Percentiles rank a stretch among this genome's conserved stretches.
phyloP scores from a whole-genome alignment of 2,113 vertebrate species.

The Laticauda colubrina region DNA sequence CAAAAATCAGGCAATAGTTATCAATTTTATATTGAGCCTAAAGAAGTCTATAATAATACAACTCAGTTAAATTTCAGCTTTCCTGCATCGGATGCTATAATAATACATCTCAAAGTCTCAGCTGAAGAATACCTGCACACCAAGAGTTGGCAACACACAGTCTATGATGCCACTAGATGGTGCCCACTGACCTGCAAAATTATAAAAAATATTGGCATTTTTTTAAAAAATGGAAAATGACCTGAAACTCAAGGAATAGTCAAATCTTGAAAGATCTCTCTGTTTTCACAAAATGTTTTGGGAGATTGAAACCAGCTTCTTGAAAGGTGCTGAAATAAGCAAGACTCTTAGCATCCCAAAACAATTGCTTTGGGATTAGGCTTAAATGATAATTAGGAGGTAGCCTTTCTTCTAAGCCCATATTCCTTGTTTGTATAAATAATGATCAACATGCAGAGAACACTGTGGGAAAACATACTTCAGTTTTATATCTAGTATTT shows the following conservation, averaged over 20 bases:
- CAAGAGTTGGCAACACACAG: not conserved
- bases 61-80: not conserved
- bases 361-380: not conserved
- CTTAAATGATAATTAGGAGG: not conserved
- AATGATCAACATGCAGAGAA: constrained; percentile 13
- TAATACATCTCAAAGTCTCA: not conserved
- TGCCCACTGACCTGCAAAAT: not conserved
- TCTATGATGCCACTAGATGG: not conserved
- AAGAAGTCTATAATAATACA: not conserved
- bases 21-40: not conserved
- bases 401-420: not conserved
- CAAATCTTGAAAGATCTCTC: not conserved
- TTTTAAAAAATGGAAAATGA: not conserved
- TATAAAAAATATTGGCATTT: not conserved
- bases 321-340: not conserved
- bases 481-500: not conserved
- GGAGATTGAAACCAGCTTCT: not conserved
- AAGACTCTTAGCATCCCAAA: not conserved
- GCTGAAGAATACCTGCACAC: not conserved
- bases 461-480: not conserved
- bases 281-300: not conserved
- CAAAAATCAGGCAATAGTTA: not conserved
- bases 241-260: not conserved
- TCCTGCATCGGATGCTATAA: not conserved
- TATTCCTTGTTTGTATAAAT: not conserved